Evolutionary conservation across 2,797 vertebrate genomes (phyloP), one percentile per base, ranked within the genome.

Genomic region (Cossypha polioptera): DNA sequence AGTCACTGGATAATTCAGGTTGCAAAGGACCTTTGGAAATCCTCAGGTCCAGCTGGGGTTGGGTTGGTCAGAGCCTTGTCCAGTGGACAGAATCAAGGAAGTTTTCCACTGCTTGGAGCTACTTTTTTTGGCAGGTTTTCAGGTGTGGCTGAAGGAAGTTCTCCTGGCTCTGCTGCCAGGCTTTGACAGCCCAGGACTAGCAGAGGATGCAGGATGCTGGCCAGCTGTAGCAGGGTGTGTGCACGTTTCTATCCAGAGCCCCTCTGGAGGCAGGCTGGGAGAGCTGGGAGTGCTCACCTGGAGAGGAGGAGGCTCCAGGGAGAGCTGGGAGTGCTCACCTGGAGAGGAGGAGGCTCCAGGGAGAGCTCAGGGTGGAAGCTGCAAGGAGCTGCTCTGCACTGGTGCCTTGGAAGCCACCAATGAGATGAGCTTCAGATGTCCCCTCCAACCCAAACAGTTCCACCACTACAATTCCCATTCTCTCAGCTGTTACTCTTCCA

Each of bases 231-330:
- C 12, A 67, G 75, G 45, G 5, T 15, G 6, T 21, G 12, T 31
- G 26, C 58, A 33, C 13, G 28, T 71, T 19, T 24, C 47, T 35
- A 3, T 21, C 13, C 0, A 0, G 19, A 78, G 17, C 50, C 1
- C 1, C 22, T 71, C 0, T 71, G 59, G 20, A 33, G 53, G 16
- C 59, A 11, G 53, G 33, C 59, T 66, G 53, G 50, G 3, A 53
- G 29, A 53, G 29, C 53, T 88, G 53, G 47, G 61, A 2, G 1
- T 7, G 38, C 13, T 80, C 76, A 4, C 17, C 38, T 59, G 68
- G 17, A 19, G 45, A 67, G 18, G 53, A 13, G 45, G 21, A 59
- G 35, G 68, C 2, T 88, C 25, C 61, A 66, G 36, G 24, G n/a
- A 58, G 7, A 65, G 4, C 66, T 43, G 54, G 47, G 61, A 2